Percentiles rank a stretch among this genome's conserved stretches.
Evolutionary conservation across 2,797 vertebrate genomes (phyloP).

Genomic region (Anguilla pacifica): DNA sequence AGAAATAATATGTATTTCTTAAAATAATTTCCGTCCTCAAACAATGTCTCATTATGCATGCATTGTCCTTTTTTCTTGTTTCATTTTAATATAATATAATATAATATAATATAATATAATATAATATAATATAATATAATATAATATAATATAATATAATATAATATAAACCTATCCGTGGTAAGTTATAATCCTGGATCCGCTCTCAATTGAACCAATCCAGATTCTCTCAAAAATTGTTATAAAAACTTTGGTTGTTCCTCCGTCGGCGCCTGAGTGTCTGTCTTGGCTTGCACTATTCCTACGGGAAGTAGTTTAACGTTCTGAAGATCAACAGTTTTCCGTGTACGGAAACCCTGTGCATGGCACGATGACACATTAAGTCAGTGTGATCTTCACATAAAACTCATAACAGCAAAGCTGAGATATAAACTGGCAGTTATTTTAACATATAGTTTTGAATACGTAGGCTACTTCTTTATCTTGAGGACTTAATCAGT

Average conservation of each 20-base stretch:
- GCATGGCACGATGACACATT: too few relatives aligned
- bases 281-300: too few relatives aligned
- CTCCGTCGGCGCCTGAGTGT: too few relatives aligned
- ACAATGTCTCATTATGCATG: not conserved
- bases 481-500: too few relatives aligned
- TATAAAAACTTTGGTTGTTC: not conserved
- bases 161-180: not conserved
- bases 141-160: not conserved
- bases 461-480: too few relatives aligned
- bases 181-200: not conserved
- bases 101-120: not conserved
- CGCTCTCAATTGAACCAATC: not conserved
- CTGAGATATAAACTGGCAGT: too few relatives aligned
- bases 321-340: too few relatives aligned
- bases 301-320: too few relatives aligned
- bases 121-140: not conserved
- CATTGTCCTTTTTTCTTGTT: not conserved
- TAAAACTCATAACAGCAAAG: too few relatives aligned
- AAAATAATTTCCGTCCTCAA: not conserved
- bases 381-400: too few relatives aligned
- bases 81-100: not conserved
- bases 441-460: too few relatives aligned
- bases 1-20: not conserved
- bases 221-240: not conserved
- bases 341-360: too few relatives aligned